These are phyloP conservation scores for Microtus oregoni DNA, from an alignment of 2,113 vertebrate genomes.

Conservation along the genomic window DNA sequence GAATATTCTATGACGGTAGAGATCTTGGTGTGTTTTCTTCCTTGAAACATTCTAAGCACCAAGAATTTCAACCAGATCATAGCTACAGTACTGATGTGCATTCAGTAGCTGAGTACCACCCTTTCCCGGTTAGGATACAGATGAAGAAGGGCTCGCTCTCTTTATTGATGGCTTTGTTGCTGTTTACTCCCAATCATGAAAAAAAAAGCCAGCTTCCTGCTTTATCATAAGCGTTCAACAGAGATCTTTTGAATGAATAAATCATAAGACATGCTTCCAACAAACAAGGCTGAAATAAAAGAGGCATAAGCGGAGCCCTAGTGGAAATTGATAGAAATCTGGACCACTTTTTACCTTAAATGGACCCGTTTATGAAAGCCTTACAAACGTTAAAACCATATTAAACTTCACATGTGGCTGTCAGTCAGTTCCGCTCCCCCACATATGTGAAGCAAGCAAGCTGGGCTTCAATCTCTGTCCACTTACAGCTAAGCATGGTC, in stretches of 20 bases:
- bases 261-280: not conserved
- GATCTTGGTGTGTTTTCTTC: not conserved
- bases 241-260: not conserved
- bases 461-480: not conserved
- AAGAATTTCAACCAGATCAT: not conserved
- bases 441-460: not conserved
- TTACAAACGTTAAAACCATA: not conserved
- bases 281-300: not conserved
- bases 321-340: not conserved
- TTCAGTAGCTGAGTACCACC: not conserved
- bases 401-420: not conserved
- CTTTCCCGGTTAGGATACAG: not conserved
- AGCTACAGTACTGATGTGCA: not conserved
- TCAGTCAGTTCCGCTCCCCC: not conserved
- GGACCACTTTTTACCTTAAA: not conserved
- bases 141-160: not conserved
- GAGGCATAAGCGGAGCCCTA: not conserved
- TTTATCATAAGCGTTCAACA: not conserved
- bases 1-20: not conserved
- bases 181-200: not conserved
- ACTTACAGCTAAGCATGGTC: not conserved
- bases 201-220: not conserved
- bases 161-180: not conserved
- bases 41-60: not conserved
- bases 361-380: not conserved